Evolutionary conservation across 2,888 invertebrate genomes (phyloP), one percentile per base, ranked within the genome.

Genomic region (Callyntrura sp.): DNA sequence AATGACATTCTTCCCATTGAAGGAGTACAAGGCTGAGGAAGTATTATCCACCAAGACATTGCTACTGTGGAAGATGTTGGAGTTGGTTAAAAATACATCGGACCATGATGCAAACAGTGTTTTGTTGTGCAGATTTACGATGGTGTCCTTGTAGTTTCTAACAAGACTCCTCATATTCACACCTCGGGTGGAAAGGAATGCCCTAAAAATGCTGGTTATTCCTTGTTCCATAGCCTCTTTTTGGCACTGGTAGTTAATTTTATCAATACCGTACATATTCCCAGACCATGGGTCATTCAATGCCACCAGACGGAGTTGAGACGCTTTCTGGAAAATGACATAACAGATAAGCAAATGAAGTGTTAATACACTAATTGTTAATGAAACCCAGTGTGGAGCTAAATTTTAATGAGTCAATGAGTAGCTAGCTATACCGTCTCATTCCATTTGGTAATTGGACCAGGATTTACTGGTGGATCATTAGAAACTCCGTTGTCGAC

Each of bases 211-310:
- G 5, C 91, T 90, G n/a, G 20, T 11, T 3, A 90, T 35, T 11
- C 68, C 62, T 14, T 86, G 76, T 3, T 87, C 70, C 83, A 85
- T 79, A 14, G 90, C 90, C 57, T 91, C 89, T 79, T 51, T 83
- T 25, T 89, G 89, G 45, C 91, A 91, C 28, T 91, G 83, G 20
- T 90, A 87, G 82, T 90, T 90, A 25, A 90, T 89, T 9, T 28
- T 9, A 5, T 90, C 79, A n/a, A 90, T 87, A 6, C 91, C 91
- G 55, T 62, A 45, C 87, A 91, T 89, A 45, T 91, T 81, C 0
- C 91, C 91, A 9, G 88, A 83, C 90, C 87, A 85, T 6, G 91
- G 90, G 8, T 89, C 76, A 65, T 91, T 90, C 11, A 91, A 48
- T 4, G 90, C 84, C 20, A 86, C 48, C 0, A 91, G 68, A 14